Evolutionary conservation across 2,888 invertebrate species (phyloP), one percentile per base, ranked within the genome.

Genomic region (Rhopalosiphum nymphaeae): DNA sequence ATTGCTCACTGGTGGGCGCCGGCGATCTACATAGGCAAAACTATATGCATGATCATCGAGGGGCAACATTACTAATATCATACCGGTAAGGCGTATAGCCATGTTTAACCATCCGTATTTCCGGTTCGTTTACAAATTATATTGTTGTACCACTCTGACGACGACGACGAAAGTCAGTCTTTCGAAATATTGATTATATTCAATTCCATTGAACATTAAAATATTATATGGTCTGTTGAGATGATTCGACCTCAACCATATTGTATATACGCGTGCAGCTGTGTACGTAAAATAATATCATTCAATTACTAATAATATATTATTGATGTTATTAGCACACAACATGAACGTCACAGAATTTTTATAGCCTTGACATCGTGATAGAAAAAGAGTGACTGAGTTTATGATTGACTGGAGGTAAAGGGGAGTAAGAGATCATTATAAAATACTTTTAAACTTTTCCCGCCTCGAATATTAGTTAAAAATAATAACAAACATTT

Each of bases 401-500:
- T 78, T 2, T 78, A 78, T 78, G 36, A 36, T 78, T 78, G 36
- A 36, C 36, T 78, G 78, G 36, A 21, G 36, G 7, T 2, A 3
- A 78, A 78, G 78, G 21, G 78, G 36, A 78, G 78, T 78, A 9
- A 36, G 53, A 46, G n/a, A 86, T 91, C 46, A 57, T 91, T 91
- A 46, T n/a, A 86, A 86, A 86, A 91, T 46, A 86, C 91, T 86
- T 86, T 57, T 57, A 44, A 42, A 84, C 84, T 84, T 84, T 91
- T 84, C 53, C 25, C 91, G 42, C 53, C 53, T 67, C 87, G 29
- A 87, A 87, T 67, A 87, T 87, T 92, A 92, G 92, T 92, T 67
- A 49, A 92, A 92, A 67, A 87, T 49, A 92, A 92, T 67, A 67
- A 87, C 86, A 42, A 92, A 61, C 92, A 49, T 92, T 92, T 92